Conservation (phyloP, 2,113 vertebrate species). For the Microtus richardsoni region DNA sequence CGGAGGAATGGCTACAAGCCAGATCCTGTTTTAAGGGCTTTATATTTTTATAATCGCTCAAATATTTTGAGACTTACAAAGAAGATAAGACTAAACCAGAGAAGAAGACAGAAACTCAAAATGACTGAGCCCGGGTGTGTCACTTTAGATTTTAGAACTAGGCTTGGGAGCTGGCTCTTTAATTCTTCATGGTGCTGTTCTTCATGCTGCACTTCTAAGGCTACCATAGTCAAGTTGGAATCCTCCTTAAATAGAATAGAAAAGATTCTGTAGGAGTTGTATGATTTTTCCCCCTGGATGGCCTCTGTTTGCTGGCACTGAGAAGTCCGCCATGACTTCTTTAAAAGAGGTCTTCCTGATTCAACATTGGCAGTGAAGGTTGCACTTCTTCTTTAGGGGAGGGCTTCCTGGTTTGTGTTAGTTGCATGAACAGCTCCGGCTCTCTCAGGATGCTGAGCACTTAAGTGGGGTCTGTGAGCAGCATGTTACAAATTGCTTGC, state of each 20-base stretch:
- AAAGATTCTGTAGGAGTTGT: neutral
- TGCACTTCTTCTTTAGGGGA: too few relatives aligned
- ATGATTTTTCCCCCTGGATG: too few relatives aligned
- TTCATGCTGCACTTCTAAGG: neutral
- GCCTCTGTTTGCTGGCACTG: too few relatives aligned
- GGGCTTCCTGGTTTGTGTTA: too few relatives aligned
- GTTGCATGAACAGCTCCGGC: too few relatives aligned
- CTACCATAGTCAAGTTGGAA: neutral
- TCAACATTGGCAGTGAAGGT: too few relatives aligned
- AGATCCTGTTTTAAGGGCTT: neutral
- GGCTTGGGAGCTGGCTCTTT: neutral
- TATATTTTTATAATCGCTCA: neutral
- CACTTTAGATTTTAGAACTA: neutral
- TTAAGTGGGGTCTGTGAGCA: too few relatives aligned
- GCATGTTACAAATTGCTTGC: too few relatives aligned
- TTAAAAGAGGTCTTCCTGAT: too few relatives aligned
- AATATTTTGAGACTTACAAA: neutral
- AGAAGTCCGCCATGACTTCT: too few relatives aligned
- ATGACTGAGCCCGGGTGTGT: neutral
- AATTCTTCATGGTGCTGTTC: neutral
- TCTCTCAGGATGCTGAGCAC: too few relatives aligned
- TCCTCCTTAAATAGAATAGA: neutral
- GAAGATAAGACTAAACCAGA: neutral
- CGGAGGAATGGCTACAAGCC: neutral
- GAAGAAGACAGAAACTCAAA: fast-evolving